Evolutionary conservation across 2,888 invertebrate species (phyloP).

Genomic region (Oxycera nigricornis): DNA sequence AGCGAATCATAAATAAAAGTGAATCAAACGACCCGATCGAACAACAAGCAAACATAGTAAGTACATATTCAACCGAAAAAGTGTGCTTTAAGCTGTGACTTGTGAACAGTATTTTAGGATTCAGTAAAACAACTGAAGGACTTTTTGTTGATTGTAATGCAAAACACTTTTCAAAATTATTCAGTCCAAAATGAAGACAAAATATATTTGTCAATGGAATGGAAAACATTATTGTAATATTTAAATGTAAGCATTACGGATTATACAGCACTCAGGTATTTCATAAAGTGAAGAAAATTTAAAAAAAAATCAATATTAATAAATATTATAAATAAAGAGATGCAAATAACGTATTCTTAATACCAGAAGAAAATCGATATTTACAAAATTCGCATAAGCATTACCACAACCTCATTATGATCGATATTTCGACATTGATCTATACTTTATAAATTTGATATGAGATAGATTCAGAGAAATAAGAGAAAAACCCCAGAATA

Average conservation of each 20-base stretch:
- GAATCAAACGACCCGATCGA: too few species aligned
- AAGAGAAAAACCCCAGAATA: conserved; percentile 8
- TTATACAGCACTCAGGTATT: conserved; percentile 39
- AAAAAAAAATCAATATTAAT: conserved; percentile 26
- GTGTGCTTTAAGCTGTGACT: too few species aligned
- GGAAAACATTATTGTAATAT: conserved; percentile 13
- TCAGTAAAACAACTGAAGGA: too few species aligned
- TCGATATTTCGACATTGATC: background rate
- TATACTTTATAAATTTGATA: conserved; percentile 15
- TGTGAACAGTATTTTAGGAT: too few species aligned
- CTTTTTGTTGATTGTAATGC: too few species aligned
- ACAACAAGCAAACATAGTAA: too few species aligned
- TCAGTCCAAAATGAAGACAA: too few species aligned
- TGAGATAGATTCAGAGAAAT: background rate
- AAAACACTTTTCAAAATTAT: too few species aligned
- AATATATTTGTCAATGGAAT: too few species aligned
- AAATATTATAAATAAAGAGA: background rate
- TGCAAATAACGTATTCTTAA: conserved; percentile 32
- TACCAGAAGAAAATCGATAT: conserved; percentile 24
- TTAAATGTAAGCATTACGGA: conserved; percentile 31
- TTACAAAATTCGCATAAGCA: conserved; percentile 26
- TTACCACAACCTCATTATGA: background rate
- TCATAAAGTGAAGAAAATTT: conserved; percentile 23
- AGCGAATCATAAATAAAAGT: too few species aligned
- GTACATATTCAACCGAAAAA: too few species aligned